Evolutionary conservation across 2,888 invertebrate species (phyloP).

Genomic region (Dione juno): DNA sequence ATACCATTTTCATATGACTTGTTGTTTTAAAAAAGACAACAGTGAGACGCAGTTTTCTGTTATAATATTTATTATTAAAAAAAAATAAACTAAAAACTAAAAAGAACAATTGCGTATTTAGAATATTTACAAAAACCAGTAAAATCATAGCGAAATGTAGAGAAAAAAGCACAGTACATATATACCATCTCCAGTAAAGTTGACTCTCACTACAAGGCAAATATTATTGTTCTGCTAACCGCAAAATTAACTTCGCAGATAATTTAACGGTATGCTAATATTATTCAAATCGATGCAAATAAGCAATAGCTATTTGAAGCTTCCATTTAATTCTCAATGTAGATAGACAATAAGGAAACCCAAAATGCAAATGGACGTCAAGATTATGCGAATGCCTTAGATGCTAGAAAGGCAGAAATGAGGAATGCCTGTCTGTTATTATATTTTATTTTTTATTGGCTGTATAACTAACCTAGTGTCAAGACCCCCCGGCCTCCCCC

Average conservation of each 20-base stretch:
- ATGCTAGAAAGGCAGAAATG: background rate
- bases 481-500: too few species aligned
- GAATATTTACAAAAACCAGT: too few species aligned
- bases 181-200: background rate
- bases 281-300: conserved; percentile 35
- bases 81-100: too few species aligned
- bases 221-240: conserved; percentile 21
- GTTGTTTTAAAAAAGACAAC: too few species aligned
- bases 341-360: conserved; percentile 28
- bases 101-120: too few species aligned
- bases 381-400: conserved; percentile 8
- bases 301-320: conserved; percentile 20
- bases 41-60: too few species aligned
- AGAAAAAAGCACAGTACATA: background rate
- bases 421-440: background rate
- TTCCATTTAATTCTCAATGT: conserved; percentile 13
- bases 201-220: background rate
- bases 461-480: too few species aligned
- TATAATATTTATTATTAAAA: too few species aligned
- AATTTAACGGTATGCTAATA: conserved; percentile 33
- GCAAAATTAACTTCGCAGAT: conserved; percentile 29
- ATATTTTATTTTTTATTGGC: background rate
- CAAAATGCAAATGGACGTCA: conserved; percentile 23
- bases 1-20: too few species aligned
- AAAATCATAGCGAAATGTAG: background rate